phyloP scores from a whole-genome alignment of 2,113 vertebrate genomes.

The Pagrus major region DNA sequence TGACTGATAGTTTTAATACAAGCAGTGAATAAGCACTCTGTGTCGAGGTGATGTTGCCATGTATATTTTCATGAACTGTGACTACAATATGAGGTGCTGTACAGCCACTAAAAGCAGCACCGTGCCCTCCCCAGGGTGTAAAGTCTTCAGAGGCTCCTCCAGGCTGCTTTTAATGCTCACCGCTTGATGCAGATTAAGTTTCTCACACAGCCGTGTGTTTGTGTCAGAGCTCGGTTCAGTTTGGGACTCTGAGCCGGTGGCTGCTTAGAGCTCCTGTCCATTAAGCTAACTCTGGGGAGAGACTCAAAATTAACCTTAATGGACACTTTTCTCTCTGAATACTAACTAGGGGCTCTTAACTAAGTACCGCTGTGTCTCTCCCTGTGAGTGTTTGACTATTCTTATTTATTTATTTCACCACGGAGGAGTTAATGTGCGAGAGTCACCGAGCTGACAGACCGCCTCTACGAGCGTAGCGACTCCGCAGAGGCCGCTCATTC shows the following conservation, averaged over 20 bases:
- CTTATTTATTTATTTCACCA: conserved; percentile 55
- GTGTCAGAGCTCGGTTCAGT: conserved; percentile 35
- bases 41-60: conserved; percentile 25
- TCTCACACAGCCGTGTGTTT: not conserved
- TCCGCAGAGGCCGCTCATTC: conserved; percentile 31
- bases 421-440: conserved; percentile 26
- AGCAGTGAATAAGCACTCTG: conserved; percentile 36
- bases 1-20: conserved; percentile 72
- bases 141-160: conserved; percentile 31
- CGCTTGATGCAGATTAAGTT: conserved; percentile 45
- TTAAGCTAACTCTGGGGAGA: conserved; percentile 61
- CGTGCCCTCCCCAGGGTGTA: not conserved
- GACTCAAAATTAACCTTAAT: conserved; percentile 67
- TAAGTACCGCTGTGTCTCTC: conserved; percentile 26
- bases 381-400: conserved; percentile 44
- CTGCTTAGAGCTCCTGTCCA: conserved; percentile 50
- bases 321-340: conserved; percentile 58
- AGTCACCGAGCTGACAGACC: conserved; percentile 22
- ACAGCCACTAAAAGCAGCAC: conserved; percentile 6
- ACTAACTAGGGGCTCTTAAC: conserved; percentile 60
- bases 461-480: not conserved
- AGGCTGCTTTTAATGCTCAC: conserved; percentile 21
- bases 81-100: conserved; percentile 14
- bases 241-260: conserved; percentile 37
- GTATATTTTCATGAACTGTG: conserved; percentile 53